Evolutionary conservation across 2,888 invertebrate genomes (phyloP).

Genomic region (Cyclophora albipunctata): DNA sequence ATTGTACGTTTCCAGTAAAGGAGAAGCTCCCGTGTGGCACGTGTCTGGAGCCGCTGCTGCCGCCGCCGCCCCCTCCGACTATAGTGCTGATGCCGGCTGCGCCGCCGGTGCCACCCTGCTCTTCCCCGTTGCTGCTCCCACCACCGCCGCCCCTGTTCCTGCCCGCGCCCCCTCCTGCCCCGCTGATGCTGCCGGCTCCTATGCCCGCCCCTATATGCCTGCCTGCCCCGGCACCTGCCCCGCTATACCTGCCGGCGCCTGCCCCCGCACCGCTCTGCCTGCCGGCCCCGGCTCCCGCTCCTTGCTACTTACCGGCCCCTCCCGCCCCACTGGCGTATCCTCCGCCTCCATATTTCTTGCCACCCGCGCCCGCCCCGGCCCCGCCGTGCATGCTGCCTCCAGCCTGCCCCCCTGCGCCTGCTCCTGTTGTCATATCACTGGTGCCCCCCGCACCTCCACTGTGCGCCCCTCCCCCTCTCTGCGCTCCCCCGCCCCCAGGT

Average conservation of each 20-base stretch:
- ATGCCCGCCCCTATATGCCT: constrained; percentile 11
- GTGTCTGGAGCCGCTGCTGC: constrained; percentile 22
- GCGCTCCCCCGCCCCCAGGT: constrained; percentile 28
- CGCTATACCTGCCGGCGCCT: constrained; percentile 13
- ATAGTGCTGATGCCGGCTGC: constrained; percentile 52
- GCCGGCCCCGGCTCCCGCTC: constrained; percentile 20
- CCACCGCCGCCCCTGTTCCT: constrained; percentile 25
- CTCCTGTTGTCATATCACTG: constrained; percentile 41
- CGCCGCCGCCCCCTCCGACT: constrained; percentile 42
- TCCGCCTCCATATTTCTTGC: constrained; percentile 18
- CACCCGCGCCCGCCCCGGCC: constrained; percentile 21
- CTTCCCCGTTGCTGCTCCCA: constrained; percentile 17
- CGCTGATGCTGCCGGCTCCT: constrained; percentile 20
- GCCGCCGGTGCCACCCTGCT: constrained; percentile 29
- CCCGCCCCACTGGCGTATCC: constrained; percentile 22
- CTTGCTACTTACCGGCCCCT: constrained; percentile 22
- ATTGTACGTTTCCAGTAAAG: not conserved
- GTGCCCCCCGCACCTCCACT: constrained; percentile 37
- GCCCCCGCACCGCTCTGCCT: constrained; percentile 17
- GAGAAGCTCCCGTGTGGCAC: constrained; percentile 22
- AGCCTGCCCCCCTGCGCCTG: constrained; percentile 22
- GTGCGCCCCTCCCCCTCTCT: constrained; percentile 21
- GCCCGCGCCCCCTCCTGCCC: constrained; percentile 25
- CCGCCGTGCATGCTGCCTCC: constrained; percentile 25
- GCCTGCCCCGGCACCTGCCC: constrained; percentile 11